A percentile compares a stretch with the other conserved stretches of the same genome.
Evolutionary conservation across 2,797 vertebrate genomes (phyloP).

Genomic region (Chiloscyllium punctatum): DNA sequence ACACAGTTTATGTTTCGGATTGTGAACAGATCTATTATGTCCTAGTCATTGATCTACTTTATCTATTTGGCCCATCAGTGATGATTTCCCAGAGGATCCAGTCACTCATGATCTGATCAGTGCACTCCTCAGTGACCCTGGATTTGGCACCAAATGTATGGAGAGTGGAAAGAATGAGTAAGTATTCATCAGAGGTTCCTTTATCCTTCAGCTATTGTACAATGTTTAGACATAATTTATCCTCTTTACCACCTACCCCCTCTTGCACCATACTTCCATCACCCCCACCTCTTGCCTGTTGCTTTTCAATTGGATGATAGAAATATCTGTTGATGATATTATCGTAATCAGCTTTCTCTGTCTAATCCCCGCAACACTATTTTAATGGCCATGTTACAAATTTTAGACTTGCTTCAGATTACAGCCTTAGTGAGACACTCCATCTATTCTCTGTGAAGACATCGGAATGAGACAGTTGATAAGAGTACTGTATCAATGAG

Average conservation of each 20-base stretch:
- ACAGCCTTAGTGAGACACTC: too few species aligned
- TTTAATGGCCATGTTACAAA: neutral
- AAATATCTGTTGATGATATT: neutral
- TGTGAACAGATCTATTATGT: neutral
- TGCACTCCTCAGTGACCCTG: conserved; percentile 64
- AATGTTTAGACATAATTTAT: too few species aligned
- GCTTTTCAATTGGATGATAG: neutral
- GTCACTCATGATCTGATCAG: conserved; percentile 55
- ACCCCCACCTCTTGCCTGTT: neutral
- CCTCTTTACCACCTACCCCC: neutral
- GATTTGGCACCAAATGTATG: conserved; percentile 67
- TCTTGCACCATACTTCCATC: too few species aligned
- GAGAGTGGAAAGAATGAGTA: conserved; percentile 19
- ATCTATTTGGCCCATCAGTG: conserved; percentile 52
- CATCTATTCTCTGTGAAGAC: neutral
- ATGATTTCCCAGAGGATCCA: conserved; percentile 61
- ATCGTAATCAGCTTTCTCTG: neutral
- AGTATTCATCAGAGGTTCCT: neutral
- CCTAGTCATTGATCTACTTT: neutral
- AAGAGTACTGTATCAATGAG: neutral
- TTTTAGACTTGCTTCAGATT: neutral
- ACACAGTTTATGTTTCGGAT: neutral
- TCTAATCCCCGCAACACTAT: neutral
- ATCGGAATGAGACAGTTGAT: neutral
- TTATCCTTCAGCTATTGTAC: neutral